Conservation (phyloP, 2,113 vertebrate species). For the Paedocypris sp. region DNA sequence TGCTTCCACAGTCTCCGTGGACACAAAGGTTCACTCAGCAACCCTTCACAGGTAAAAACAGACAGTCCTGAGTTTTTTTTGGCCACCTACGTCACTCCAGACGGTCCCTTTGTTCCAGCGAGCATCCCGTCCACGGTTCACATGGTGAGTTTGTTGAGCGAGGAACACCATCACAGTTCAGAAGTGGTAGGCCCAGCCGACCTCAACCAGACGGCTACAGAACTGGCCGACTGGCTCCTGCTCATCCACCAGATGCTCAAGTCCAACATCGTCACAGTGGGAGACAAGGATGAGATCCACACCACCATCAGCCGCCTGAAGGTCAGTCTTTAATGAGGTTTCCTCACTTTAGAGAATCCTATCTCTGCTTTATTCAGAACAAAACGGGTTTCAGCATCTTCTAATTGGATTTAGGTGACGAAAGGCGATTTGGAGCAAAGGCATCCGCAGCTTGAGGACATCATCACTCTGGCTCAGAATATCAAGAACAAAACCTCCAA, state of each 20-base stretch:
- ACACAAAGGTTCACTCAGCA: slow-evolving; percentile 54
- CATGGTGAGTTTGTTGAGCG: slow-evolving; percentile 53
- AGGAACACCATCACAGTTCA: slow-evolving; percentile 53
- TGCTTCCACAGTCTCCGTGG: slow-evolving; percentile 46
- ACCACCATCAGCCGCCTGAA: slow-evolving; percentile 80
- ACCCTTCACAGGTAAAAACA: slow-evolving; percentile 50
- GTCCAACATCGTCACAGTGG: slow-evolving; percentile 92
- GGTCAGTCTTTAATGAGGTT: no score
- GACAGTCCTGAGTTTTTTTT: no score
- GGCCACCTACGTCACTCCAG: no score
- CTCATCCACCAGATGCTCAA: slow-evolving; percentile 95
- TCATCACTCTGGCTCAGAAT: slow-evolving; percentile 93
- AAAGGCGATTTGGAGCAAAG: slow-evolving; percentile 86
- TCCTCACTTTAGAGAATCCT: no score
- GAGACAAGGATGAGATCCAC: slow-evolving; percentile 83
- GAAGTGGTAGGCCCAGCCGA: slow-evolving; percentile 74
- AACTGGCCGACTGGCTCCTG: slow-evolving; percentile 84
- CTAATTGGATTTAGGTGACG: slow-evolving; percentile 66
- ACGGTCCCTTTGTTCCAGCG: slow-evolving; percentile 34
- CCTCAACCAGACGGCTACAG: slow-evolving; percentile 82
- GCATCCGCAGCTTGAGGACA: slow-evolving; percentile 81
- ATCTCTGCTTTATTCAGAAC: no score
- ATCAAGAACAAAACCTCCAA: slow-evolving; percentile 96
- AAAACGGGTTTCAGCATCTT: no score
- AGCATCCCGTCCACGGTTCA: slow-evolving; percentile 50